Evolutionary conservation across 1,140 invertebrate genomes (phyloP), one percentile per base, ranked within the genome.

Genomic region (Elymnias hypermnestra): DNA sequence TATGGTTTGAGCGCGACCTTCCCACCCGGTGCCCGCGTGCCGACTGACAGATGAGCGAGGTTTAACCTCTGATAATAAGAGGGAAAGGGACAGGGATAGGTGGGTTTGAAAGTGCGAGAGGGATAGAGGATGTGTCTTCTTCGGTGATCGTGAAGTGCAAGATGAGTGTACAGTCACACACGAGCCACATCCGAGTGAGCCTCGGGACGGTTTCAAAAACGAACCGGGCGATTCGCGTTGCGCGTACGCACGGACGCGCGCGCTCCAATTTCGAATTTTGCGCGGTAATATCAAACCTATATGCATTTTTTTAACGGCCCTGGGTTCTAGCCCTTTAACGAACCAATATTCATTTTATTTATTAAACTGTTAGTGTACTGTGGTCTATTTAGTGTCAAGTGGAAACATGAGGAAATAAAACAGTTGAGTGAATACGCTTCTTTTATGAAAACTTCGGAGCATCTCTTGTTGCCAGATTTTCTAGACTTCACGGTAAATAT

Each of bases 131-230:
- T 42, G 81, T 82, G 65, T 82, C 81, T 79, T 84, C 81, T 82
- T 82, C 76, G 75, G 78, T 79, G 73, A 78, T 82, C 74, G 75
- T 72, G 75, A 81, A 77, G 74, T 75, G 69, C 74, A 72, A 81
- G 81, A 84, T 82, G 79, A 73, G 72, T 78, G 69, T 79, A 81
- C 77, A 82, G 81, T 84, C 77, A 82, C 81, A 82, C 67, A 81
- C 81, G 69, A 68, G 65, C 81, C 74, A 69, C 67, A 82, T 77
- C 66, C 72, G 77, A 82, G 77, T 73, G 69, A 78, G 64, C 66
- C 71, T 72, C 73, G 74, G 60, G 65, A 64, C 60, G 63, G 68
- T 70, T 73, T 73, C 67, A 70, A 76, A 74, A 74, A 67, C 62
- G 63, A 61, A 75, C 47, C 60, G 69, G 63, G 62, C 66, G 63